Base-by-base conservation (phyloP, 2,888 invertebrate species). In the Andricus quercusramuli region DNA sequence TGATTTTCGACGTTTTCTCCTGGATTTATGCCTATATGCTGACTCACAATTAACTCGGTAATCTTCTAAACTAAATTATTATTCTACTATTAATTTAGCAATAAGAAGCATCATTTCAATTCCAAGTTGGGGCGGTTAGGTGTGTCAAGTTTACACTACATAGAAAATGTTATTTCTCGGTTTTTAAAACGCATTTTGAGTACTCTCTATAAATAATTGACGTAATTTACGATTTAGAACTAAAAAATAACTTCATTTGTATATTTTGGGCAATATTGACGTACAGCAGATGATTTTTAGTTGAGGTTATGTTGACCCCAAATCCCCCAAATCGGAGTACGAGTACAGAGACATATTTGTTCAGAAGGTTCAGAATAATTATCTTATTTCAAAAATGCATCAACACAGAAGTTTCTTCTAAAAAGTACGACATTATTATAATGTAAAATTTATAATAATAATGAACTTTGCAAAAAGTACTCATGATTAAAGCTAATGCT, bases 101-200 rank as follows among this genome's bases (percentile, higher is more conserved):
- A 11, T 22, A 20, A 6, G 11, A n/a, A 56, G 25, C 15, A 20
- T 37, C n/a, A 29, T 22, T 32, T 56, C 11, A 74, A 56, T 56
- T 74, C 11, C 13, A 32, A 5, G 56, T 37, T 3, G 5, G 56
- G 56, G 56, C 51, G 32, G 17, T 74, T 74, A n/a, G 29, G 56
- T 56, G n/a, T 74, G 67, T 67, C 64, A 64, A 64, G 29, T 64
- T 59, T 59, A 64, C 64, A 15, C 64, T 59, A 64, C 64, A 15
- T 29, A 15, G 2, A 25, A 64, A 64, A 29, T 64, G 29, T 29
- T 62, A 25, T 62, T 64, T 64, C 8, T 64, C 13, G 29, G 17
- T 17, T 64, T 64, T 6, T 64, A 29, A 29, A 29, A 8, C 6
- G 15, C 15, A 29, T 64, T 64, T 6, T 29, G 17, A 29, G 4